Evolutionary conservation across 2,113 vertebrate species (phyloP), one percentile per base, ranked within the genome.

Genomic region (Zosterops pallidus): DNA sequence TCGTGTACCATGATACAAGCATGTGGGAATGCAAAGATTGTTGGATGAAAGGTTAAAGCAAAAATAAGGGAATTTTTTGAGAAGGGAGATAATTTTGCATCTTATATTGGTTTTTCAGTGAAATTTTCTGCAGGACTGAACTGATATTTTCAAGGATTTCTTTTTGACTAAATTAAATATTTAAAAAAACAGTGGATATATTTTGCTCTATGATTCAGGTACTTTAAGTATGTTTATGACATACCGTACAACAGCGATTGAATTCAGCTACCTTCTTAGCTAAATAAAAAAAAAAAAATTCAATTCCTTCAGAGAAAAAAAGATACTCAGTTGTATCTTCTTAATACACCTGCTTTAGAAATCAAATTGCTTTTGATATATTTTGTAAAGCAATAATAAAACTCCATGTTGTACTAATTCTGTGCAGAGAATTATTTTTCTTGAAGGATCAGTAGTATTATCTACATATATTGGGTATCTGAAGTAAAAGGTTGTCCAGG

Each of bases 11-110:
- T 72, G 12, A 57, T 47, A 25, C 12, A 46, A 9, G 18, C 12
- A 5, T 2, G 0, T 26, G n/a, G 26, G 9, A 26, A 24, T 35
- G 8, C 2, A 28, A 42, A 55, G 23, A 46, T 2, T 19, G 10
- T 55, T 67, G 7, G 3, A 29, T 25, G 22, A 78, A 59, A 41
- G 28, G 80, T 33, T n/a, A 33, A 85, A 85, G 23, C 20, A 78
- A 90, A 76, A n/a, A 9, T 17, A 53, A 25, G 8, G 4, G 13
- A 37, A 35, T n/a, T 37, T 29, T 65, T 70, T 86, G 41, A 65
- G 41, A 87, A 69, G 5, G 6, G 1, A 55, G 3, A n/a, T 31
- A 1, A 44, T 46, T 56, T 15, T 59, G 6, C 56, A 9, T 42
- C 12, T 44, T 62, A 41, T 3, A 31, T 47, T 84, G 63, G 6